These are phyloP conservation scores for Thunnus albacares DNA, from an alignment of 2,797 vertebrate genomes.

Conservation along the genomic window DNA sequence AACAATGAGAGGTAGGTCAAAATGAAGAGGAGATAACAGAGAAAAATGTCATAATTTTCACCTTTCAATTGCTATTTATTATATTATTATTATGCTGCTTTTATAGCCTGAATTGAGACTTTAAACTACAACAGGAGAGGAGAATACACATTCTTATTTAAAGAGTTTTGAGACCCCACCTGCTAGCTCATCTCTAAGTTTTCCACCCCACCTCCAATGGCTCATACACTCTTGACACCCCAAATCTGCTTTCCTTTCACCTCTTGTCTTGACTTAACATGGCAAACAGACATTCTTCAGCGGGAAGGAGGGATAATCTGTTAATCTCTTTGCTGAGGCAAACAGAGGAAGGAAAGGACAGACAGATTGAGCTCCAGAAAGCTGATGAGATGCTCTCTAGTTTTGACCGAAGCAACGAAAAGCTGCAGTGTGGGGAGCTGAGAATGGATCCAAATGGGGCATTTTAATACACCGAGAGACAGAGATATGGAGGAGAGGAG, in stretches of 20 bases:
- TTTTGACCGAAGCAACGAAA: constrained; percentile 47
- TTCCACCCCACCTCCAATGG: constrained; percentile 11
- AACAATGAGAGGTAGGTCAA: constrained; percentile 17
- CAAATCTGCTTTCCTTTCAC: constrained; percentile 42
- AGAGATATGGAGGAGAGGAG: constrained; percentile 36
- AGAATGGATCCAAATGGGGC: constrained; percentile 61
- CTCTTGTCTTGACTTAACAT: constrained; percentile 58
- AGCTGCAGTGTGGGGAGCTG: constrained; percentile 26
- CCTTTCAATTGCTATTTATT: neutral
- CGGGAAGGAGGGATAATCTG: constrained; percentile 64
- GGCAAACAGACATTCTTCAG: constrained; percentile 68
- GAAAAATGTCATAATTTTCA: neutral
- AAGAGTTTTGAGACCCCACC: neutral
- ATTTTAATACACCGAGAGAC: constrained; percentile 61
- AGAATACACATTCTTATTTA: neutral
- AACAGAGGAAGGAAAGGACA: constrained; percentile 50
- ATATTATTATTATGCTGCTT: neutral
- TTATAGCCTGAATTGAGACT: neutral
- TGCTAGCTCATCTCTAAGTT: neutral
- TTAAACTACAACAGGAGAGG: neutral
- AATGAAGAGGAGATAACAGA: neutral
- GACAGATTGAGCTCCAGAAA: constrained; percentile 70
- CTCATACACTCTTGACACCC: constrained; percentile 8
- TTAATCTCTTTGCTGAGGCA: constrained; percentile 73
- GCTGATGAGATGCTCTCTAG: constrained; percentile 68